A percentile compares a stretch with the other conserved stretches of the same genome.
Conservation (phyloP, 1,140 invertebrate genomes). For the Zeugodacus cucurbitae region DNA sequence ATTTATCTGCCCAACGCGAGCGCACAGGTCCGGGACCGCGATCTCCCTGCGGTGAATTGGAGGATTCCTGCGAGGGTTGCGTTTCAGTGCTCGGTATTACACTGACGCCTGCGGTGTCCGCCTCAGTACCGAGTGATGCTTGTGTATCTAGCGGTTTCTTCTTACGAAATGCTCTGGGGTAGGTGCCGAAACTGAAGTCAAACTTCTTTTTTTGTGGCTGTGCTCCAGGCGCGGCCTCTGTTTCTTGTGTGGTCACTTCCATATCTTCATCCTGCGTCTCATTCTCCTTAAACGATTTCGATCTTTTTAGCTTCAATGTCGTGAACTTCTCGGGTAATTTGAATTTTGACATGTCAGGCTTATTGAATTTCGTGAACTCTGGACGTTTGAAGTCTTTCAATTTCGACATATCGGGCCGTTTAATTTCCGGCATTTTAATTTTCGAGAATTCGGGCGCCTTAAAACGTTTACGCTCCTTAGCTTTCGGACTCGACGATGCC, state of each 20-base stretch:
- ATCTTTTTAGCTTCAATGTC: conserved; percentile 57
- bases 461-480: conserved; percentile 62
- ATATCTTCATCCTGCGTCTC: conserved; percentile 47
- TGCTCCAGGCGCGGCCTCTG: conserved; percentile 44
- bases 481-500: conserved; percentile 63
- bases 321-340: conserved; percentile 71
- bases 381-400: conserved; percentile 67
- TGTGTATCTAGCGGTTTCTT: conserved; percentile 67
- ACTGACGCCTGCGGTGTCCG: conserved; percentile 60
- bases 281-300: conserved; percentile 63
- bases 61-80: conserved; percentile 66
- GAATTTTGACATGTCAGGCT: conserved; percentile 72
- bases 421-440: conserved; percentile 70
- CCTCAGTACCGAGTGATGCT: conserved; percentile 53
- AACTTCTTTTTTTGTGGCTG: conserved; percentile 69
- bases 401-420: conserved; percentile 72
- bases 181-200: conserved; percentile 79
- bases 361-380: conserved; percentile 63
- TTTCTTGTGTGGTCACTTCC: conserved; percentile 41
- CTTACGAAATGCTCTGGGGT: conserved; percentile 78
- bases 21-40: conserved; percentile 65
- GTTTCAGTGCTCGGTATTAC: conserved; percentile 63
- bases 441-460: conserved; percentile 64
- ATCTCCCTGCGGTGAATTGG: conserved; percentile 67
- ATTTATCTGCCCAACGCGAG: conserved; percentile 68